A percentile compares a stretch with the other conserved stretches of the same genome.
Conservation (phyloP, 1,140 invertebrate species). For the Papilio machaon region DNA sequence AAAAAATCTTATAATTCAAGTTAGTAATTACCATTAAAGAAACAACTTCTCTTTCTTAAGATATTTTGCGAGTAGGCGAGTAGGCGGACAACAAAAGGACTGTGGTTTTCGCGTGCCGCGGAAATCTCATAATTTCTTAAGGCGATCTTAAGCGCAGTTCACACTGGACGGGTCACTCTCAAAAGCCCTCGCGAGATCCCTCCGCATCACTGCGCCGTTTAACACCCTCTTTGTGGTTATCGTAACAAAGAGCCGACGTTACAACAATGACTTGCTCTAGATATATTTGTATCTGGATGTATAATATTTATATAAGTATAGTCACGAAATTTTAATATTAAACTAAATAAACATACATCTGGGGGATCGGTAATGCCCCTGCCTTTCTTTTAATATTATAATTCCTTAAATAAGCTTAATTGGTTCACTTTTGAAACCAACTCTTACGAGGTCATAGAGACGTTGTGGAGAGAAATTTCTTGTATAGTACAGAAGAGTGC, state of each 20-base stretch:
- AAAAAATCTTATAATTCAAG: background rate
- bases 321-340: background rate
- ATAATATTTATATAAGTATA: background rate
- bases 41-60: background rate
- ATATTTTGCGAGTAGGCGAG: background rate
- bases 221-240: conserved; percentile 64
- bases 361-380: background rate
- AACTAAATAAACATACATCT: background rate
- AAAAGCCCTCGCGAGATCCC: conserved; percentile 53
- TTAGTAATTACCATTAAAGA: background rate
- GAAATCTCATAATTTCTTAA: conserved; percentile 53
- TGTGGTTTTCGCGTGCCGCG: conserved; percentile 33
- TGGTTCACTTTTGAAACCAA: background rate
- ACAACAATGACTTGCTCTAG: conserved; percentile 49
- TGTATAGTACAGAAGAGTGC: background rate
- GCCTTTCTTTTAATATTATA: no score
- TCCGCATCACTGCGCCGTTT: conserved; percentile 53
- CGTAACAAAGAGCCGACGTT: conserved; percentile 55
- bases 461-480: background rate
- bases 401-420: no score
- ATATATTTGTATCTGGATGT: conserved; percentile 44
- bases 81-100: conserved; percentile 15
- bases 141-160: conserved; percentile 41
- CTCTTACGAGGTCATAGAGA: background rate
- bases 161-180: conserved; percentile 54